A percentile compares a stretch with the other conserved stretches of the same genome.
Conservation (phyloP, 2,888 invertebrate genomes). For the Koerneria pararmatus region DNA sequence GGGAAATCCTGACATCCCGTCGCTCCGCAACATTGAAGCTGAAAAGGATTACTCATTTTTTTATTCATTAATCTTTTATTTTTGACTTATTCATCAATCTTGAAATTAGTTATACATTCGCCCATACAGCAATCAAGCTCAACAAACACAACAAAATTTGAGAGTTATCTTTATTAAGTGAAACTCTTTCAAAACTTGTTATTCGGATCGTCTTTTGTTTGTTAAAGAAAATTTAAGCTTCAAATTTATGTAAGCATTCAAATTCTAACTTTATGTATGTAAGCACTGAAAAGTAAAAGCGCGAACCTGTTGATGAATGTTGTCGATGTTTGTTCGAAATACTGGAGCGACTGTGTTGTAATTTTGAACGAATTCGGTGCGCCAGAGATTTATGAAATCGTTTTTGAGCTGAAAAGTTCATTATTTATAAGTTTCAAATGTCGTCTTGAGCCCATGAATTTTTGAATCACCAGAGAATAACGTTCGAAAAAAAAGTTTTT, state of each 20-base stretch:
- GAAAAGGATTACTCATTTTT: slow-evolving; percentile 17
- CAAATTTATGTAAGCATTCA: too few species aligned
- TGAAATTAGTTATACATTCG: too few species aligned
- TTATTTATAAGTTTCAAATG: too few species aligned
- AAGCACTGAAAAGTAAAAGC: too few species aligned
- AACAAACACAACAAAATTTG: not conserved
- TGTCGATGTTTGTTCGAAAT: slow-evolving; percentile 29
- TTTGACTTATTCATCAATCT: not conserved
- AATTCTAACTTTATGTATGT: too few species aligned
- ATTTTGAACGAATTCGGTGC: slow-evolving; percentile 35
- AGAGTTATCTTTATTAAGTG: not conserved
- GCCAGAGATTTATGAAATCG: slow-evolving; percentile 28
- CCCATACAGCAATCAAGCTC: too few species aligned
- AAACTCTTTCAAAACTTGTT: too few species aligned
- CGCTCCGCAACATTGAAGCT: slow-evolving; percentile 45
- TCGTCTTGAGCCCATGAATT: too few species aligned
- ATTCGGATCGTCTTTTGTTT: too few species aligned
- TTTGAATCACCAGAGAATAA: too few species aligned
- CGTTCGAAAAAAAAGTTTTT: too few species aligned
- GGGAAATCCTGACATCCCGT: slow-evolving; percentile 37
- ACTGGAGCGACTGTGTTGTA: slow-evolving; percentile 26
- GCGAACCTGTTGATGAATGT: slow-evolving; percentile 33
- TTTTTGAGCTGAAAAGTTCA: slow-evolving; percentile 31
- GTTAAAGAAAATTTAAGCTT: too few species aligned
- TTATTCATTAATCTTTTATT: not conserved